Base-by-base conservation (phyloP, 2,888 invertebrate species). In the Tipula lateralis region DNA sequence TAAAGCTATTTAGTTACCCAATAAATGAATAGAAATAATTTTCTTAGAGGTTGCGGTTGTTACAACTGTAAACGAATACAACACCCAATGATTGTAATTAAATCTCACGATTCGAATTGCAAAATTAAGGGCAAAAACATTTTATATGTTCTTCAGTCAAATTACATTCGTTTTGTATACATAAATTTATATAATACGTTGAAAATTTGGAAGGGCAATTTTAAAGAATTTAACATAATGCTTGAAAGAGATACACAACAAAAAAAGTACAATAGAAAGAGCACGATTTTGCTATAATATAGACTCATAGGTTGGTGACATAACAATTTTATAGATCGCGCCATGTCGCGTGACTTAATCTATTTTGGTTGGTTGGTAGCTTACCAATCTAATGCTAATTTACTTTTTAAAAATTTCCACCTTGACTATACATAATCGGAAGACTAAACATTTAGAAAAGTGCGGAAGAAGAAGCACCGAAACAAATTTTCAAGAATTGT, bases 121-220 rank as follows among this genome's bases (percentile, higher is more conserved):
- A 66, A 66, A 66, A 66, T 66, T 66, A 12, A 13, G 50, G 66
- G 24, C 66, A 66, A 4, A 66, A 19, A 66, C 24, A 24, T 13
- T 66, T 66, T 66, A 0, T n/a, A n/a, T 39, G 9, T 39, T 39
- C 3, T n/a, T 13, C 39, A 39, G 39, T 39, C n/a, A n/a, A 39
- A 32, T 32, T 12, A 39, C 1, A 5, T 39, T 39, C 39, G 39
- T 39, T 39, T n/a, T n/a, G n/a, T n/a, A n/a, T n/a, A n/a, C n/a
- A n/a, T n/a, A n/a, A n/a, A n/a, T n/a, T n/a, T n/a, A n/a, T n/a
- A n/a, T n/a, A n/a, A 13, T 66, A 66, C n/a, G 16, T 44, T 24
- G 66, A 66, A 66, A n/a, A n/a, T n/a, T n/a, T n/a, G n/a, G n/a
- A n/a, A 66, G 66, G 66, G 66, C 24, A 66, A 66, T 66, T 66